Evolutionary conservation across 2,888 invertebrate species (phyloP).

Genomic region (Acleris holmiana): DNA sequence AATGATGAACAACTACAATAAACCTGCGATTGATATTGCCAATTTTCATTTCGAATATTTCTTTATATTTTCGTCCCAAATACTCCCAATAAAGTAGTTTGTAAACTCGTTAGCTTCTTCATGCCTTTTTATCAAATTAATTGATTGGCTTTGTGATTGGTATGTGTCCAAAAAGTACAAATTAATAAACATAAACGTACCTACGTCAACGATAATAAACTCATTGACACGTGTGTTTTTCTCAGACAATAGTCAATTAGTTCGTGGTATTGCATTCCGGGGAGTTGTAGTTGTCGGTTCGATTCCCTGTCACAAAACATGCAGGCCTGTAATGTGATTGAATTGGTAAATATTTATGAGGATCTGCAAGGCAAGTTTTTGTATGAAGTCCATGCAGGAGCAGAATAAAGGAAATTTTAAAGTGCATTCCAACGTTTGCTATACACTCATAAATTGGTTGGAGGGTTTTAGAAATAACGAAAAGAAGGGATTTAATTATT

Average conservation of each 20-base stretch:
- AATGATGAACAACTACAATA: too few relatives aligned
- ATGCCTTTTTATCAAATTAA: not conserved
- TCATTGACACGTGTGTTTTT: constrained; percentile 44
- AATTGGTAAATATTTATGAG: constrained; percentile 66
- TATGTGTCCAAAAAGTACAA: not conserved
- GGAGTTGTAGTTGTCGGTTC: constrained; percentile 51
- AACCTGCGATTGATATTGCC: too few relatives aligned
- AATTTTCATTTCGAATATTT: too few relatives aligned
- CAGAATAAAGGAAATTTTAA: constrained; percentile 3
- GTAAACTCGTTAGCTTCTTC: not conserved
- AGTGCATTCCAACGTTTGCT: constrained; percentile 14
- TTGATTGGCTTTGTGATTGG: not conserved
- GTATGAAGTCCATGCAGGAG: constrained; percentile 6
- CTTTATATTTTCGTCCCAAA: too few relatives aligned
- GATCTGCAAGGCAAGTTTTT: constrained; percentile 32
- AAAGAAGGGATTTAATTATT: too few relatives aligned
- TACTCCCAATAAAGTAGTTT: too few relatives aligned
- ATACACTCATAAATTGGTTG: not conserved
- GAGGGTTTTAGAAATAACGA: not conserved
- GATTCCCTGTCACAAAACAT: constrained; percentile 57
- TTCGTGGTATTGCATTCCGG: constrained; percentile 59
- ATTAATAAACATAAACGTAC: constrained; percentile 9
- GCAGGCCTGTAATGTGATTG: constrained; percentile 61
- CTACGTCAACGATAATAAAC: constrained; percentile 40
- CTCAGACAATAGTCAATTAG: constrained; percentile 54